Evolutionary conservation across 2,888 invertebrate species (phyloP).

Genomic region (Candidula unifasciata): DNA sequence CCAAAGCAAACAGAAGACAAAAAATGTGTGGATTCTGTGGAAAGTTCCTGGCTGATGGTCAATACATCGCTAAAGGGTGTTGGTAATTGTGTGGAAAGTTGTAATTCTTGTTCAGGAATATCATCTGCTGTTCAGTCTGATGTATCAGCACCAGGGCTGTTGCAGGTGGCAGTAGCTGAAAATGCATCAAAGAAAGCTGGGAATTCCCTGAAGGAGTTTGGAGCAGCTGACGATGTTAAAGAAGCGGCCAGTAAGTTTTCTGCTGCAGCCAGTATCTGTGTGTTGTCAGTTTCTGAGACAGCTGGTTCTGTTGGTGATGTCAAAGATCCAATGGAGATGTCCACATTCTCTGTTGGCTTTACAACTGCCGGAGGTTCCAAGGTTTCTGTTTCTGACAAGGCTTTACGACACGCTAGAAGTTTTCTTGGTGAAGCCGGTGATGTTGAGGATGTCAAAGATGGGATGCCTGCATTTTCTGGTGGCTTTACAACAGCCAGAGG

Average conservation of each 20-base stretch:
- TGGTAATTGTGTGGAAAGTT: background rate
- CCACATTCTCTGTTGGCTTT: background rate
- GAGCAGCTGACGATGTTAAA: background rate
- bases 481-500: conserved; percentile 54
- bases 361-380: conserved; percentile 23
- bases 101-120: background rate
- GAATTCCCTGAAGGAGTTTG: background rate
- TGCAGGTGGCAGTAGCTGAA: no score
- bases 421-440: background rate
- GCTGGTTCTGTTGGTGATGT: no score
- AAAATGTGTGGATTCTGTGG: background rate
- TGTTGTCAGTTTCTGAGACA: no score
- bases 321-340: no score
- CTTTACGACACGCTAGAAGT: conserved; percentile 13
- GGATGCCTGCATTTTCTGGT: background rate
- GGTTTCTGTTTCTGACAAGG: conserved; percentile 21
- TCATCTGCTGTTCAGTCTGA: no score
- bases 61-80: background rate
- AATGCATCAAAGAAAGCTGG: background rate
- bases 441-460: background rate
- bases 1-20: background rate
- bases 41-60: background rate
- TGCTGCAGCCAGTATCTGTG: no score
- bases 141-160: no score
- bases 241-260: background rate